Conservation (phyloP, 2,113 vertebrate genomes). For the Poicephalus gulielmi region DNA sequence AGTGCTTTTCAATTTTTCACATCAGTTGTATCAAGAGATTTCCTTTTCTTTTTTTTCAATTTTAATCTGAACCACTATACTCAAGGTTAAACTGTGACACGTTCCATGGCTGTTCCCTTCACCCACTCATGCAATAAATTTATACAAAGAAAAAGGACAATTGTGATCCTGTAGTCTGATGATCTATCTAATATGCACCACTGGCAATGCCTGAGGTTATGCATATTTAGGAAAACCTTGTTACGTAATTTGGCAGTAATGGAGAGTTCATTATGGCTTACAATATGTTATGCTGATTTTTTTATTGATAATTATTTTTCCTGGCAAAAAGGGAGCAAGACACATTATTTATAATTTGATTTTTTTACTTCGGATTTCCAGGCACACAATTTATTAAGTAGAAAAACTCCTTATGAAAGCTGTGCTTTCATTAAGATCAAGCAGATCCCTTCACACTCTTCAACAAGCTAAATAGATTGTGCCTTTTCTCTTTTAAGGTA, state of each 20-base stretch:
- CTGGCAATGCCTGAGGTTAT: background rate
- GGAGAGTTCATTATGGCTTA: background rate
- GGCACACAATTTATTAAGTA: background rate
- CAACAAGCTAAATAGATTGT: background rate
- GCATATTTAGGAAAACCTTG: background rate
- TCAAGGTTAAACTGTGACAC: background rate
- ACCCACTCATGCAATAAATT: background rate
- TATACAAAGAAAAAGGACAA: background rate
- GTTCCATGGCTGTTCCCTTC: background rate
- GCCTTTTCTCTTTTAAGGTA: background rate
- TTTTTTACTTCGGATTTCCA: background rate
- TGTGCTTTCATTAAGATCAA: background rate
- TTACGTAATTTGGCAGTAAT: background rate
- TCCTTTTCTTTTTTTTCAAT: background rate
- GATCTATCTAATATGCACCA: rapidly evolving
- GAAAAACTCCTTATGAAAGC: background rate
- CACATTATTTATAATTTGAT: background rate
- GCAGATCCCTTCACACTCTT: background rate
- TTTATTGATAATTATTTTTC: background rate
- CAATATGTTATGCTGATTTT: background rate
- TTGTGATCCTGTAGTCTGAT: background rate
- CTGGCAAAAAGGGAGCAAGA: rapidly evolving
- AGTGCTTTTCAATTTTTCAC: background rate
- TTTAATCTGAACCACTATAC: background rate
- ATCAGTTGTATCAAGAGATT: background rate